phyloP scores from a whole-genome alignment of 2,888 invertebrate genomes.

The Caenorhabditis sinica region DNA sequence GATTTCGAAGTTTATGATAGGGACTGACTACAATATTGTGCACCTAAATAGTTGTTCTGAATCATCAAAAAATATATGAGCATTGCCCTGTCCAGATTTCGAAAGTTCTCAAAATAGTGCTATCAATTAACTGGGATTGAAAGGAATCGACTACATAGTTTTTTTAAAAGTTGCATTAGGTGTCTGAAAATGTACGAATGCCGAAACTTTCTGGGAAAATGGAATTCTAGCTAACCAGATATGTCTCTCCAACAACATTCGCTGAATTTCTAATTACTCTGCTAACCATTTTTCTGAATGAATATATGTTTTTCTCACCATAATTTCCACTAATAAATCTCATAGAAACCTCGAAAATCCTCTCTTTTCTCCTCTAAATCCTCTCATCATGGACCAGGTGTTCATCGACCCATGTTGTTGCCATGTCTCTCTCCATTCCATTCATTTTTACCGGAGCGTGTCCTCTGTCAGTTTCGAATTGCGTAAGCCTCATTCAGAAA shows the following conservation, averaged over 20 bases:
- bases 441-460: conserved; percentile 36
- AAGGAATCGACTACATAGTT: no score
- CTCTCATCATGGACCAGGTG: conserved; percentile 23
- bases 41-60: no score
- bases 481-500: conserved; percentile 23
- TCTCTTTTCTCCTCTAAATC: not conserved
- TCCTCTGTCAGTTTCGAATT: conserved; percentile 46
- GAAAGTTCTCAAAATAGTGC: no score
- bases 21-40: no score
- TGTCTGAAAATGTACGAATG: no score
- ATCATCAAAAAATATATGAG: no score
- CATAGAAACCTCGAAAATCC: not conserved
- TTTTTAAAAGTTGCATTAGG: no score
- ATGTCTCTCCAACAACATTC: no score
- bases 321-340: not conserved
- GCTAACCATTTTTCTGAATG: conserved; percentile 13
- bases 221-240: no score
- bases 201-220: no score
- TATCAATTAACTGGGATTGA: no score
- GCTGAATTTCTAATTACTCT: not conserved
- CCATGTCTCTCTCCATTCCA: conserved; percentile 28
- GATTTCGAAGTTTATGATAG: not conserved
- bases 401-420: conserved; percentile 37
- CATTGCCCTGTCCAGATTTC: no score
- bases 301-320: not conserved